Base-by-base conservation (phyloP, 2,113 vertebrate species). In the Orycteropus afer region DNA sequence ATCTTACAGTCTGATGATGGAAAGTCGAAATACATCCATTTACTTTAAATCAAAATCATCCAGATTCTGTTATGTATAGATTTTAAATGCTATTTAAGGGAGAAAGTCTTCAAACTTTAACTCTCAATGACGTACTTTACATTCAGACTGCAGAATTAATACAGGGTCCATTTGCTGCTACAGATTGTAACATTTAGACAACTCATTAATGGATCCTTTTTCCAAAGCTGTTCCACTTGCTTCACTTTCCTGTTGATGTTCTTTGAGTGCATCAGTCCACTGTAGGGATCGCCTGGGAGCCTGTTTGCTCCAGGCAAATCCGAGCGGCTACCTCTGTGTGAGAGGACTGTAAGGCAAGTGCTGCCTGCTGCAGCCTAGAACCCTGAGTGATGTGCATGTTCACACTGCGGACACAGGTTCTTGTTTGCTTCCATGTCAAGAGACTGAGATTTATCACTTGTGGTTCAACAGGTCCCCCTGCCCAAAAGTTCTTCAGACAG, bases 311-410 rank as follows among this genome's bases (percentile, higher is more conserved):
- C 22, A 11, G 51, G 14, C n/a, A n/a, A 0, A 29, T 86, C 10
- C 34, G 23, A 78, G 27, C 12, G 1, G 32, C 0, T 0, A 20
- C 23, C 4, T 22, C 12, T 10, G 2, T 0, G 0, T 13, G 32
- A 65, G 32, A 40, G 34, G 53, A 47, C 37, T 37, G 6, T 25
- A 34, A 71, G n/a, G 23, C 18, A 53, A 51, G 13, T 6, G 13
- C 29, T 0, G 0, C 5, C 1, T 7, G 18, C 34, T 74, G 34
- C 0, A 2, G 42, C 11, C 57, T 59, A 49, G 61, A 53, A 37
- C 15, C 45, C 23, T 40, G 85, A 1, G 34, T 7, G 0, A 1
- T 11, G 20, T 40, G 85, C 61, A 27, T 12, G 49, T 67, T 51
- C 29, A 65, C 11, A 3, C 12, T 6, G 47, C 27, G 51, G 49